Base-by-base conservation (phyloP, 2,888 invertebrate genomes). In the Macaria notata region DNA sequence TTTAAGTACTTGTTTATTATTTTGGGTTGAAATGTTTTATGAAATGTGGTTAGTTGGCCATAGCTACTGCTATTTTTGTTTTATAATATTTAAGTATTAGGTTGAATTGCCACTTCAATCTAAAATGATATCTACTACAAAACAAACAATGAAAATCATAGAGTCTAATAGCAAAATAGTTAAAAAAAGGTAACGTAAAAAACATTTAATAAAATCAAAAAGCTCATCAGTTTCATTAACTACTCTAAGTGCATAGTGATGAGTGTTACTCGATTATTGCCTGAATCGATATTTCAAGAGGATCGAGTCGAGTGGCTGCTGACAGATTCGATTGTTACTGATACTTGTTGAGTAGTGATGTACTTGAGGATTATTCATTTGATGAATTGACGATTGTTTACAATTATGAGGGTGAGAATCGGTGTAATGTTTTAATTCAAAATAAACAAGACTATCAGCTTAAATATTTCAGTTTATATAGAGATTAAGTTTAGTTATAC, bases 251-350 rank as follows among this genome's bases (percentile, higher is more conserved):
- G 55, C 49, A 29, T 59, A 64, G 60, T 62, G 64, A 55, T 64
- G 60, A 62, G 36, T 46, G 60, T 29, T 49, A 54, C 56, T 55
- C 51, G 53, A 39, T 64, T 47, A 57, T 57, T 53, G 49, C 54
- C 19, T 62, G 8, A 7, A 41, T 56, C 59, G 61, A 63, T 54
- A 44, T 49, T 53, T 66, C 58, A 54, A 63, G 66, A 59, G 59
- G 56, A 54, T 52, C 31, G 45, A 63, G 49, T 64, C 44, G 54
- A 64, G 61, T 64, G 54, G 49, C 30, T 9, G 55, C 64, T 62
- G 64, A 66, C 65, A 66, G 61, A 58, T 53, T 52, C 50, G 58
- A 61, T 63, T 62, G 58, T 43, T 41, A 48, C 44, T 29, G 58
- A 61, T 61, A 51, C 63, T 59, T 54, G 57, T 56, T 62, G 55